These are phyloP conservation scores for Thalassoma bifasciatum DNA, from an alignment of 2,113 vertebrate species.

Conservation along the genomic window DNA sequence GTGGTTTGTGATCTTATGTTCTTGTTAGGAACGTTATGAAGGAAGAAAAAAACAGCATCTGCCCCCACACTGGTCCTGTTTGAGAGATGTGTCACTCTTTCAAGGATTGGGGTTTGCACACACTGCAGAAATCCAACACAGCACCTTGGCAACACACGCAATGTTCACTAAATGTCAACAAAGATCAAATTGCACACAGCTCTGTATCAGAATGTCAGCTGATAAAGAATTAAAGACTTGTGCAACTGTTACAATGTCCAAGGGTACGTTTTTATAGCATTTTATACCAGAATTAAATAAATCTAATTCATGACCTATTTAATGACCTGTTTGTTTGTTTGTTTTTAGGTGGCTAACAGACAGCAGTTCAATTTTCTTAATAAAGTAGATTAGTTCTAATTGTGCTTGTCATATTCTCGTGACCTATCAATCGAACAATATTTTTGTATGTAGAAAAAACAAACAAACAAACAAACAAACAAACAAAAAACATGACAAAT, in stretches of 20 bases:
- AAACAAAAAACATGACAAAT: neutral
- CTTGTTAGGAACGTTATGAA: slow-evolving; percentile 79
- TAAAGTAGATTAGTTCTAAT: no score
- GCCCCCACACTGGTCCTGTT: slow-evolving; percentile 73
- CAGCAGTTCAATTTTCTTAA: no score
- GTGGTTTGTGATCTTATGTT: slow-evolving; percentile 85
- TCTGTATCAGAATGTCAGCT: slow-evolving; percentile 31
- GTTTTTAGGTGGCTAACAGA: neutral
- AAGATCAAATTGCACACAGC: slow-evolving; percentile 37
- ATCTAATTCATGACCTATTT: neutral
- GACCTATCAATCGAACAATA: no score
- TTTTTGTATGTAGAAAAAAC: no score
- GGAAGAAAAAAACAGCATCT: slow-evolving; percentile 61
- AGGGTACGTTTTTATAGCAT: neutral
- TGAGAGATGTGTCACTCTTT: slow-evolving; percentile 76
- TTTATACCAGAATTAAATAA: neutral
- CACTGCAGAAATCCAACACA: slow-evolving; percentile 60
- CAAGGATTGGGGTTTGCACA: slow-evolving; percentile 74
- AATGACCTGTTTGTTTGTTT: neutral
- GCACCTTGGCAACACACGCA: slow-evolving; percentile 31
- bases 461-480: no score
- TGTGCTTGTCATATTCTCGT: no score
- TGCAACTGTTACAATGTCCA: neutral
- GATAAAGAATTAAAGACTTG: slow-evolving; percentile 20
- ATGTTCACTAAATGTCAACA: slow-evolving; percentile 58